These are phyloP conservation scores for Halictus quadricinctus DNA, from an alignment of 2,888 invertebrate species.

Conservation along the genomic window DNA sequence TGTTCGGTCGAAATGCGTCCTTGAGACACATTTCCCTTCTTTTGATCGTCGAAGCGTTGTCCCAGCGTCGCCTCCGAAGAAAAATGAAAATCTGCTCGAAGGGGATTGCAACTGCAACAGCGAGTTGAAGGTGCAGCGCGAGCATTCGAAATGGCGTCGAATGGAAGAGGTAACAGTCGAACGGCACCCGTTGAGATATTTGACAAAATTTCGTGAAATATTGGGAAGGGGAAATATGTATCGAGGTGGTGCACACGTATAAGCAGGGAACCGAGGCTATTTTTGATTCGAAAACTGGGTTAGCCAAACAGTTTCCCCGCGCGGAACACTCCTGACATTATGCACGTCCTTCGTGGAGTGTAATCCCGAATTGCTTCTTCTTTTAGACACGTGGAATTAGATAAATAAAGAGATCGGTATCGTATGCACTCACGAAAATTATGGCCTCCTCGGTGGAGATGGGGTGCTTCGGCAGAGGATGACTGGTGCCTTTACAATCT, in stretches of 20 bases:
- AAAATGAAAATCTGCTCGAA: conserved; percentile 38
- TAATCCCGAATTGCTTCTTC: conserved; percentile 23
- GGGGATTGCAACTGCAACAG: not conserved
- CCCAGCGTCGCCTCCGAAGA: conserved; percentile 8
- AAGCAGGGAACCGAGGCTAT: conserved; percentile 54
- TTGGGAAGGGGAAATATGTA: conserved; percentile 31
- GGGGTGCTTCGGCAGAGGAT: not conserved
- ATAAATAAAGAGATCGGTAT: conserved; percentile 22
- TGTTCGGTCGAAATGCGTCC: not conserved
- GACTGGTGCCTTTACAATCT: not conserved
- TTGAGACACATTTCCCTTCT: not conserved
- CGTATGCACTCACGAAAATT: conserved; percentile 32
- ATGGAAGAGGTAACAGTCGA: not conserved
- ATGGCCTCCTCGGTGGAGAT: not conserved
- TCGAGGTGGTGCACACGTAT: conserved; percentile 11
- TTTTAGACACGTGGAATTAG: conserved; percentile 16
- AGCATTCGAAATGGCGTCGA: conserved; percentile 6
- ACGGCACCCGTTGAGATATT: conserved; percentile 36
- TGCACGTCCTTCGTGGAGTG: conserved; percentile 41
- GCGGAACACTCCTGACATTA: conserved; percentile 46
- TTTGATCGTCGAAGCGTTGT: conserved; percentile 20
- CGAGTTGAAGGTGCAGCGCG: not conserved
- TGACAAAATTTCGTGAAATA: conserved; percentile 49
- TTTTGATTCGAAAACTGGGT: conserved; percentile 69
- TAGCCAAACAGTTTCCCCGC: conserved; percentile 64